Evolutionary conservation across 92 coral and sea anemone genomes (phyloP).

Genomic region (Montipora capitata): DNA sequence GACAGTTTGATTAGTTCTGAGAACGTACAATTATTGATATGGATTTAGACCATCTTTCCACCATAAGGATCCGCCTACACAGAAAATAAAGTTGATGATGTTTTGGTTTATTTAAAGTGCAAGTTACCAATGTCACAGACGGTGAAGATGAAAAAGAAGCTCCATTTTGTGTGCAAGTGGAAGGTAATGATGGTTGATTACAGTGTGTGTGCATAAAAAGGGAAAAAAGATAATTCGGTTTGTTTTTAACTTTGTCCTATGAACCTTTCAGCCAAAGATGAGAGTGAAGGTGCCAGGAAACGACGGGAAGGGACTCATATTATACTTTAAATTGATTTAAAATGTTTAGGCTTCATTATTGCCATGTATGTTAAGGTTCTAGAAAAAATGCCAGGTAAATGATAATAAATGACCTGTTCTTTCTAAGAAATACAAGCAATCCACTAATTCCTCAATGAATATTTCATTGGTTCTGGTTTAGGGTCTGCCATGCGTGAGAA

Average conservation of each 20-base stretch:
- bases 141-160: neutral
- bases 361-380: neutral
- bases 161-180: neutral
- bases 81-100: neutral
- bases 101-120: neutral
- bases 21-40: no score
- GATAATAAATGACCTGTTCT: neutral
- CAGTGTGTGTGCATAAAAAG: neutral
- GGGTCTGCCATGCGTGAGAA: constrained; percentile 5
- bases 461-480: neutral
- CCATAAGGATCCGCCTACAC: no score
- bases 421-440: neutral
- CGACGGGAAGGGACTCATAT: constrained; percentile 5
- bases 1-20: no score
- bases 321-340: no score
- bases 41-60: no score
- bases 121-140: neutral
- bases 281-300: neutral
- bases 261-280: neutral
- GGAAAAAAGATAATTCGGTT: neutral
- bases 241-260: neutral
- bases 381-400: neutral
- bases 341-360: neutral
- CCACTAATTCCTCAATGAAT: neutral
- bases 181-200: constrained; percentile 2